These are phyloP conservation scores for Sebastes hubbsi DNA, from an alignment of 2,797 vertebrate species.

Conservation along the genomic window DNA sequence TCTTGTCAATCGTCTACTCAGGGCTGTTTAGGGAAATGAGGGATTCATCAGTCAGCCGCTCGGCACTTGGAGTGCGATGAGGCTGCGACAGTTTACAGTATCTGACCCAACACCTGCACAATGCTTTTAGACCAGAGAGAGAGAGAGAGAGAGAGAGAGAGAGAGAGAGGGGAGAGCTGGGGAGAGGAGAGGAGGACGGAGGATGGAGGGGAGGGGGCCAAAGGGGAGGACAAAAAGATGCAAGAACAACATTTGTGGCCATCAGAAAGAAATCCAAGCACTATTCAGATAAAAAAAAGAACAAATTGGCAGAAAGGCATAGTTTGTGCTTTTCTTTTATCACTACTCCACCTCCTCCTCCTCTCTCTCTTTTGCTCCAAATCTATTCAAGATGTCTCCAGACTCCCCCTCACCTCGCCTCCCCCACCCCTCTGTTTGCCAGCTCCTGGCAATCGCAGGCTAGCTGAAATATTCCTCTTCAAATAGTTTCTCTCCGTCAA, in stretches of 20 bases:
- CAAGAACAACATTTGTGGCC: slow-evolving; percentile 63
- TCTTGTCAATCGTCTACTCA: slow-evolving; percentile 75
- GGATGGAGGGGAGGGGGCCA: slow-evolving; percentile 5
- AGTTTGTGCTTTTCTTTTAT: slow-evolving; percentile 67
- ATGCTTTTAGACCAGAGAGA: slow-evolving; percentile 25
- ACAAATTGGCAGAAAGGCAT: slow-evolving; percentile 72
- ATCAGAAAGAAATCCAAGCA: slow-evolving; percentile 59
- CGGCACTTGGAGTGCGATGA: slow-evolving; percentile 17
- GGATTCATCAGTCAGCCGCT: slow-evolving; percentile 65
- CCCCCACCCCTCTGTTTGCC: slow-evolving; percentile 67
- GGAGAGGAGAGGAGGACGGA: slow-evolving; percentile 2
- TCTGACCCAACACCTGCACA: slow-evolving; percentile 68
- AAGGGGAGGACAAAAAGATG: slow-evolving; percentile 52
- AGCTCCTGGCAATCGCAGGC: slow-evolving; percentile 71
- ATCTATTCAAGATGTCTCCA: slow-evolving; percentile 77
- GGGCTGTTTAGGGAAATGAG: slow-evolving; percentile 75
- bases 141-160: neutral
- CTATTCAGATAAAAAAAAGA: slow-evolving; percentile 54
- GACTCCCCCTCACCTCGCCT: neutral
- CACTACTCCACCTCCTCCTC: slow-evolving; percentile 52
- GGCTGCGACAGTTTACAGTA: slow-evolving; percentile 54
- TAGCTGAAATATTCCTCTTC: slow-evolving; percentile 85
- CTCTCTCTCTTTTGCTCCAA: slow-evolving; percentile 57
- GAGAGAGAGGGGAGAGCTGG: neutral
- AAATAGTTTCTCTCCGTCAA: slow-evolving; percentile 85